Percentiles rank a stretch among this genome's conserved stretches.
phyloP scores from a whole-genome alignment of 1,140 invertebrate genomes.

The Drosophila serrata region DNA sequence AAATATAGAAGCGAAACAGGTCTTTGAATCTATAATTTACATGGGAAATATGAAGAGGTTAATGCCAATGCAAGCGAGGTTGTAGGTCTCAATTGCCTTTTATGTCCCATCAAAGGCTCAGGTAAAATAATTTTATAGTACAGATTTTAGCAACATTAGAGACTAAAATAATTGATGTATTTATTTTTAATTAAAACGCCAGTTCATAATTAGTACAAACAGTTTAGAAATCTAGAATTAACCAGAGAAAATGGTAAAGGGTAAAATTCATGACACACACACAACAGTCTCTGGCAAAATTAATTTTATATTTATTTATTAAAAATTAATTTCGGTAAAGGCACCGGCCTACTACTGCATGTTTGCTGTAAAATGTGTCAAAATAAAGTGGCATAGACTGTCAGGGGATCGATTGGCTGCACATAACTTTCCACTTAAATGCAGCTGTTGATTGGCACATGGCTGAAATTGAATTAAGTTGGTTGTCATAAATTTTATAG shows the following conservation, averaged over 20 bases:
- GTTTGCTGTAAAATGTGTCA: slow-evolving; percentile 33
- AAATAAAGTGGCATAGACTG: slow-evolving; percentile 23
- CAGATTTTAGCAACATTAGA: background rate
- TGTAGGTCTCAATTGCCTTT: background rate
- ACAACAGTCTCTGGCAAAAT: background rate
- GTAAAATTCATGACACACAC: background rate
- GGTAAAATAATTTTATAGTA: background rate
- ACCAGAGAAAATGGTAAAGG: background rate
- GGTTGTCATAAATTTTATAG: slow-evolving; percentile 65
- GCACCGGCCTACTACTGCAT: background rate
- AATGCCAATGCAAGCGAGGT: background rate
- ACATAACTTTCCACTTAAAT: slow-evolving; percentile 80
- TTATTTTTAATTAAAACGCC: no score
- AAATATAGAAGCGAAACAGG: slow-evolving; percentile 9
- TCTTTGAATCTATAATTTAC: background rate
- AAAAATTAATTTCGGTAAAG: slow-evolving; percentile 16
- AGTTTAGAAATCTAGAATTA: background rate
- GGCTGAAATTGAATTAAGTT: slow-evolving; percentile 77
- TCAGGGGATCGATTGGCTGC: slow-evolving; percentile 37
- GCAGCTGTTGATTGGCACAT: slow-evolving; percentile 79
- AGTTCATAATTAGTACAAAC: background rate
- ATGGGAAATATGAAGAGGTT: slow-evolving; percentile 9
- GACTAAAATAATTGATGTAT: background rate
- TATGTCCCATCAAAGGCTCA: background rate
- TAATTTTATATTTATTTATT: slow-evolving; percentile 22